These are phyloP conservation scores for Iphiclides podalirius DNA, from an alignment of 2,888 invertebrate species.

Conservation along the genomic window DNA sequence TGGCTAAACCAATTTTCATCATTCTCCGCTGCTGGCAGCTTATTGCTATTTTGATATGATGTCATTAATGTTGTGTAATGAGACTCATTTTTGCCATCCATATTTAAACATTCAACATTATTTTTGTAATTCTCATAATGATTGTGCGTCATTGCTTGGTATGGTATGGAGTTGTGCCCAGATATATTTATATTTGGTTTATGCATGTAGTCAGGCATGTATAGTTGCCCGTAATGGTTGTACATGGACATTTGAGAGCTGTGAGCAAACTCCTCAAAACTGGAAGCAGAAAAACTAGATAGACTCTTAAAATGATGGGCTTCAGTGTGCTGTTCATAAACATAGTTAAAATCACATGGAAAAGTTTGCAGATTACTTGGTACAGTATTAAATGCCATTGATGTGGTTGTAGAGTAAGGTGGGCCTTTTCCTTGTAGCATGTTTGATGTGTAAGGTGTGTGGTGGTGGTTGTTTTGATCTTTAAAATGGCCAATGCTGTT, in stretches of 20 bases:
- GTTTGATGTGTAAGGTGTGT: constrained; percentile 67
- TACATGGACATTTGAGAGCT: constrained; percentile 74
- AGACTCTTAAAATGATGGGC: constrained; percentile 58
- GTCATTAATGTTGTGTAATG: constrained; percentile 85
- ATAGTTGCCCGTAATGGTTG: constrained; percentile 73
- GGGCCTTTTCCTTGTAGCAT: constrained; percentile 68
- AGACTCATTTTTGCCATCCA: constrained; percentile 75
- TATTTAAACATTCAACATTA: constrained; percentile 55
- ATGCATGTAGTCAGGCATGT: constrained; percentile 66
- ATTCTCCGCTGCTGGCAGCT: constrained; percentile 82
- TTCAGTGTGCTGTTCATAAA: constrained; percentile 56
- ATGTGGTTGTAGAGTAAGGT: constrained; percentile 49
- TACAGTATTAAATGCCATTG: constrained; percentile 57
- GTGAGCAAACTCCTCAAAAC: constrained; percentile 78
- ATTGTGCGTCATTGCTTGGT: constrained; percentile 55
- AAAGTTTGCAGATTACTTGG: constrained; percentile 64
- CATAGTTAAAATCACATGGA: constrained; percentile 69
- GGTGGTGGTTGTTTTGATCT: constrained; percentile 56
- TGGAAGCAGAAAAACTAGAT: constrained; percentile 73
- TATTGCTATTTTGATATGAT: constrained; percentile 81
- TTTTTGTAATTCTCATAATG: constrained; percentile 69
- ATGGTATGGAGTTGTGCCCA: constrained; percentile 56
- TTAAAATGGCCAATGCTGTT: constrained; percentile 60
- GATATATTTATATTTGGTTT: constrained; percentile 53
- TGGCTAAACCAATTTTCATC: constrained; percentile 76